Conservation (phyloP, 2,888 invertebrate species). For the Pyrocoelia pectoralis region DNA sequence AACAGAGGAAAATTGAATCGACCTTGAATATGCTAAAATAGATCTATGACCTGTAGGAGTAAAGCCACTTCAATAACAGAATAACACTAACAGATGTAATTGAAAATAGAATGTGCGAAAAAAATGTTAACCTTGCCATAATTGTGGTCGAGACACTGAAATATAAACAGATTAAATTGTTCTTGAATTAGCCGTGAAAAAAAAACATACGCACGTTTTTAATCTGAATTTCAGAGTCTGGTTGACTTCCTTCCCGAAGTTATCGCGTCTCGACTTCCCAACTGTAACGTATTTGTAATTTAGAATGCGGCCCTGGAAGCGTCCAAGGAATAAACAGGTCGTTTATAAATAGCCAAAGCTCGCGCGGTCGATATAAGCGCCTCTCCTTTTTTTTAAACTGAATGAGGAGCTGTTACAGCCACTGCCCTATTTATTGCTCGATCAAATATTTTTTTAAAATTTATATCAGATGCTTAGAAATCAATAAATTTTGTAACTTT, state of each 20-base stretch:
- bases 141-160: background rate
- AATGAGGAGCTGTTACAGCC: slow-evolving; percentile 37
- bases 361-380: slow-evolving; percentile 40
- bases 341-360: slow-evolving; percentile 43
- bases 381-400: slow-evolving; percentile 30
- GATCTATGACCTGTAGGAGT: background rate
- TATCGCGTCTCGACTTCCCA: slow-evolving; percentile 38
- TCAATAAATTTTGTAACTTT: background rate
- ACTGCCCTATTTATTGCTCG: slow-evolving; percentile 39
- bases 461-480: background rate
- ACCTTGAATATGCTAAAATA: background rate
- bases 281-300: slow-evolving; percentile 55
- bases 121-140: background rate
- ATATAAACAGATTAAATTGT: slow-evolving; percentile 1
- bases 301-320: slow-evolving; percentile 55
- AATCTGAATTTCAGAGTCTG: slow-evolving; percentile 64
- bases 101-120: background rate
- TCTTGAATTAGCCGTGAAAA: background rate
- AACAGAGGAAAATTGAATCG: too few species aligned
- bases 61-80: too few species aligned
- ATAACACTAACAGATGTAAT: background rate
- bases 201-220: slow-evolving; percentile 52
- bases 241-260: slow-evolving; percentile 47
- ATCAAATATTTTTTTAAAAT: background rate
- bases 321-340: slow-evolving; percentile 57